These are phyloP conservation scores for Corynorhinus townsendii DNA, from an alignment of 2,113 vertebrate species.

Conservation along the genomic window DNA sequence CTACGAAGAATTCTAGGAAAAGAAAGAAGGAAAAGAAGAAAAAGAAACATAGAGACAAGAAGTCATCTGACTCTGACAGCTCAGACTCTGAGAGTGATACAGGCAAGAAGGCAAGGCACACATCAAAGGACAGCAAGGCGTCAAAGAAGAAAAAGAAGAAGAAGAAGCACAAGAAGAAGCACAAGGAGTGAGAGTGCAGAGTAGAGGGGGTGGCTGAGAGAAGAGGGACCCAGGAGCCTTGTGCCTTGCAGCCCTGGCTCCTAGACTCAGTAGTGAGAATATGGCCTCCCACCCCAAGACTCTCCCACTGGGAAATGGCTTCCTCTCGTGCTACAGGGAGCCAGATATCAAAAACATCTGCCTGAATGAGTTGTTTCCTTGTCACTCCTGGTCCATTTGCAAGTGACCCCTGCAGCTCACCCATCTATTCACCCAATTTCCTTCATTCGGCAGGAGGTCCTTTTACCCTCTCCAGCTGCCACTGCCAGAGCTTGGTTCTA, in stretches of 20 bases:
- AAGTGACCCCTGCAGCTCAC: conserved; percentile 47
- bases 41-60: conserved; percentile 80
- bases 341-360: conserved; percentile 23
- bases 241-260: not conserved
- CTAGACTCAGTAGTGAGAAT: not conserved
- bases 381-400: conserved; percentile 21
- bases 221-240: not conserved
- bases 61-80: conserved; percentile 74
- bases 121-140: conserved; percentile 69
- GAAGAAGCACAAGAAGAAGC: conserved; percentile 90
- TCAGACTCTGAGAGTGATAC: conserved; percentile 60
- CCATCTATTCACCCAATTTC: not conserved
- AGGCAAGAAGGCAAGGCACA: conserved; percentile 74
- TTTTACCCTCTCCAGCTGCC: conserved; percentile 38
- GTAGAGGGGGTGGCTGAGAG: not conserved
- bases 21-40: conserved; percentile 88
- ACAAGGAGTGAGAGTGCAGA: conserved; percentile 60
- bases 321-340: conserved; percentile 53
- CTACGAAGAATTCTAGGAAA: conserved; percentile 78
- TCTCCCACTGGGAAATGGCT: not conserved
- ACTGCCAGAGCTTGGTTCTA: conserved; percentile 50
- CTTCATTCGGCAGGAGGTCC: conserved; percentile 12
- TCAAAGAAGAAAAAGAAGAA: conserved; percentile 86
- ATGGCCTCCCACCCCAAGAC: conserved; percentile 60
- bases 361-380: conserved; percentile 14